Conservation (phyloP, 2,113 vertebrate species). For the Ahaetulla prasina region DNA sequence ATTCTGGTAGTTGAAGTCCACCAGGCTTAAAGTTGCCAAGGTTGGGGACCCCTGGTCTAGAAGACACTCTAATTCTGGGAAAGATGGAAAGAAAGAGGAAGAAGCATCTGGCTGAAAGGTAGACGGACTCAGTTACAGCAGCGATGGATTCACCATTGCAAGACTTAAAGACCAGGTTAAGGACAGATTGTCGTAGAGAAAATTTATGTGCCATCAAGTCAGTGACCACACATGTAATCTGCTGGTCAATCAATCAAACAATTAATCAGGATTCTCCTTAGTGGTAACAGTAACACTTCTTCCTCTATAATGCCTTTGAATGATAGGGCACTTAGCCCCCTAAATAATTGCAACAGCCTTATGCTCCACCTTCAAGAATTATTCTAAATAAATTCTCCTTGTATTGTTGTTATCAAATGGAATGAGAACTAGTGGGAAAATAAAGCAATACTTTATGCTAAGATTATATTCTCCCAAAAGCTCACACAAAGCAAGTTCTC, state of each 20-base stretch:
- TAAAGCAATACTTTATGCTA: background rate
- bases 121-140: too few relatives aligned
- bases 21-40: too few relatives aligned
- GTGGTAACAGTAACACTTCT: background rate
- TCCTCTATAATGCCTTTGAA: background rate
- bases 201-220: too few relatives aligned
- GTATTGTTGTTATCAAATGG: background rate
- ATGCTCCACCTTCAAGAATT: background rate
- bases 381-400: background rate
- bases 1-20: too few relatives aligned
- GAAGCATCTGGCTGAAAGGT: too few relatives aligned
- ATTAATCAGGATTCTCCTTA: too few relatives aligned
- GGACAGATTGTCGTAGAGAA: too few relatives aligned
- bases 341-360: background rate
- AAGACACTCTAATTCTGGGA: background rate
- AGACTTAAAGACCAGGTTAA: too few relatives aligned
- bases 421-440: background rate
- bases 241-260: too few relatives aligned
- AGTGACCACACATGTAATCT: too few relatives aligned
- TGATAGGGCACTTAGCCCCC: background rate
- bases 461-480: background rate
- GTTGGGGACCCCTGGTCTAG: background rate
- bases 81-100: background rate
- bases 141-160: too few relatives aligned
- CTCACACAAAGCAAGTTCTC: background rate